phyloP scores from a whole-genome alignment of 2,113 vertebrate species.

The Pollachius pollachius region DNA sequence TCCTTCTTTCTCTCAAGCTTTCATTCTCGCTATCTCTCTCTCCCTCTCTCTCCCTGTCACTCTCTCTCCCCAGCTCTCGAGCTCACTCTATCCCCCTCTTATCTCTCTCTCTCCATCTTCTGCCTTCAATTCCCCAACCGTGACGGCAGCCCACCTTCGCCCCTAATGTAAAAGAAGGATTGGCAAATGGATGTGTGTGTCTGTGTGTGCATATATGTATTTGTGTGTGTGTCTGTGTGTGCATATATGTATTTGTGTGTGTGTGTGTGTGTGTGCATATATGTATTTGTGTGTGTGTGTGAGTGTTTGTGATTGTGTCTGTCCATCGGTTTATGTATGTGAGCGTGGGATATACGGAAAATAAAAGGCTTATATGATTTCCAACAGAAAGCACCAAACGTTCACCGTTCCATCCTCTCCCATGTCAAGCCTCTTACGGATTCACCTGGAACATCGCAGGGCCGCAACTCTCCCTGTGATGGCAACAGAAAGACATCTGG shows the following conservation, averaged over 20 bases:
- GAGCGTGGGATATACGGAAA: not conserved
- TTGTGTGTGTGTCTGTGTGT: not conserved
- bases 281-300: not conserved
- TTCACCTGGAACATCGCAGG: slow-evolving; percentile 3
- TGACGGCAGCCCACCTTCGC: no score
- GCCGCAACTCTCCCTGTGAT: not conserved
- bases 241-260: not conserved
- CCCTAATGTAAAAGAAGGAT: no score
- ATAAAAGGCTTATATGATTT: no score
- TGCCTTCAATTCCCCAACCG: no score
- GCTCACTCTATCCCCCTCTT: not conserved
- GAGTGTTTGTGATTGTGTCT: not conserved
- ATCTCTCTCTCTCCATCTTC: not conserved
- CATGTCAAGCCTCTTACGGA: slow-evolving; percentile 13
- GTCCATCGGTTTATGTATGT: not conserved
- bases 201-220: not conserved
- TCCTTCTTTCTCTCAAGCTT: no score
- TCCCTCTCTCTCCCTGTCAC: no score
- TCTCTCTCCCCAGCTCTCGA: no score
- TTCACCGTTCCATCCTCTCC: no score
- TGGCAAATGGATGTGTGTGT: not conserved
- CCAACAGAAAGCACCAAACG: no score
- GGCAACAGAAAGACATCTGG: slow-evolving; percentile 43
- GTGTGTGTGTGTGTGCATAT: not conserved
- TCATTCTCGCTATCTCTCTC: no score